phyloP scores from a whole-genome alignment of 2,113 vertebrate species.

The Thalassarche chlororhynchos region DNA sequence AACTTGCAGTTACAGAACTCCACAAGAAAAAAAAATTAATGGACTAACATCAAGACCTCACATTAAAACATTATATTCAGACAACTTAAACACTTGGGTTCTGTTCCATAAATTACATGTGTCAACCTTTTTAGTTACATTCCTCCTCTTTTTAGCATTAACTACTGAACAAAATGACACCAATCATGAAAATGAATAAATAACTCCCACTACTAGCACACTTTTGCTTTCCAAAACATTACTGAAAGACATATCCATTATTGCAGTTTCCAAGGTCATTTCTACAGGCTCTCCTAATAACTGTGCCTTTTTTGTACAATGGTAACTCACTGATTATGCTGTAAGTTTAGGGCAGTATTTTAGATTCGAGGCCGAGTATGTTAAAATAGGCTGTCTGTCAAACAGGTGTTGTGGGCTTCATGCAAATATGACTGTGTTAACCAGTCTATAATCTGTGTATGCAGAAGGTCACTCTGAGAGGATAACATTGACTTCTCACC shows the following conservation, averaged over 20 bases:
- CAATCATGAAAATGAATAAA: background rate
- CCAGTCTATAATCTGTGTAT: background rate
- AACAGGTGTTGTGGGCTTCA: background rate
- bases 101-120: background rate
- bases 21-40: background rate
- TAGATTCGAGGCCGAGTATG: background rate
- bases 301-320: background rate
- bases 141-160: background rate
- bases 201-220: background rate
- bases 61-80: background rate
- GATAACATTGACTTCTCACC: background rate
- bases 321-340: background rate
- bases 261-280: background rate
- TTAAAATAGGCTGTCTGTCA: background rate
- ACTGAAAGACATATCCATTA: background rate
- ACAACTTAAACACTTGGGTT: background rate
- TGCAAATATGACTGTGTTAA: background rate
- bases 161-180: background rate
- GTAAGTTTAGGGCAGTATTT: background rate
- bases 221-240: background rate
- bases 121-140: background rate
- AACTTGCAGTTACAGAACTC: background rate
- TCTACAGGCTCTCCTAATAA: background rate
- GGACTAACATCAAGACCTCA: background rate
- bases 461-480: background rate